Evolutionary conservation across 2,113 vertebrate species (phyloP).

Genomic region (Parus major): DNA sequence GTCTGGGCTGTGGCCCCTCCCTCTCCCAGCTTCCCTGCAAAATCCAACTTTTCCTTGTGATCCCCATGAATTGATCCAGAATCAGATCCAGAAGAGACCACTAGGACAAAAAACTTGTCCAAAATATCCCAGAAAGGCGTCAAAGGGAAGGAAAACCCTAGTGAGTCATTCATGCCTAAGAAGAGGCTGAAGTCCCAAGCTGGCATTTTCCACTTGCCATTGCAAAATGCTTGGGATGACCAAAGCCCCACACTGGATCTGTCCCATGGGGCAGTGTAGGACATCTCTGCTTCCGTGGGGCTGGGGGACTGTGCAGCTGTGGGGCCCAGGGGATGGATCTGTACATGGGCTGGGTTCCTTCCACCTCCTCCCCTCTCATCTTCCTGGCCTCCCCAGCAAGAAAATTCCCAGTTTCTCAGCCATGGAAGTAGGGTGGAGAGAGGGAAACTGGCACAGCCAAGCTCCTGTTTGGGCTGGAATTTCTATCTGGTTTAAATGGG

Average conservation of each 20-base stretch:
- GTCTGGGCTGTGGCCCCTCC: background rate
- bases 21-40: background rate
- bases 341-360: background rate
- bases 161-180: background rate
- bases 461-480: background rate
- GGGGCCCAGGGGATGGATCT: background rate
- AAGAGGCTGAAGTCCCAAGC: background rate
- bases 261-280: background rate
- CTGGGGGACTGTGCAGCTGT: background rate
- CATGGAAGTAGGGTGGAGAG: background rate
- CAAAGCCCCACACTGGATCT: fast-evolving
- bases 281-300: background rate
- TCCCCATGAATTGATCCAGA: background rate
- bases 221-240: background rate
- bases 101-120: background rate
- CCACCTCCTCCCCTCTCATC: background rate
- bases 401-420: background rate
- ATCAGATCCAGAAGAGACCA: background rate
- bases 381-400: background rate
- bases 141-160: background rate
- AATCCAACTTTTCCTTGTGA: background rate
- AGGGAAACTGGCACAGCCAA: background rate
- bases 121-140: fast-evolving
- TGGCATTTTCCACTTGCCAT: background rate
- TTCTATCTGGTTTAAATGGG: background rate